Evolutionary conservation across 1,140 invertebrate genomes (phyloP), one percentile per base, ranked within the genome.

Genomic region (Cephus cinctus): DNA sequence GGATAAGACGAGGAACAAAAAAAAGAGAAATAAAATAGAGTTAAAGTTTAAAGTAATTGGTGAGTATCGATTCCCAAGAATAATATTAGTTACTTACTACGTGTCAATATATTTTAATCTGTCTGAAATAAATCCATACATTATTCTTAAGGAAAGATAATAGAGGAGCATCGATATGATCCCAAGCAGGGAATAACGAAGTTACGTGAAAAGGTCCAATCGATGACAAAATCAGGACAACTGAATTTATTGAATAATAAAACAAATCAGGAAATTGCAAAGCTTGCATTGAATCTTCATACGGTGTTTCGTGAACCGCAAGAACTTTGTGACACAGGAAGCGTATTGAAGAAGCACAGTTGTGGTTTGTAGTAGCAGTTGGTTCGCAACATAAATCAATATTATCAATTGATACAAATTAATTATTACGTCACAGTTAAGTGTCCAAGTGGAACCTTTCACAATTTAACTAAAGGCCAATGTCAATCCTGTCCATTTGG

Each of bases 381-480:
- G 19, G 22, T 9, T 31, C 11, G 9, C n/a, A 31, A 50, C 6
- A 47, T 18, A 42, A 41, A 14, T 35, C 18, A 35, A 40, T 19
- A 52, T 38, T 18, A 39, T 16, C 16, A 41, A n/a, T 27, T 35
- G 19, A 45, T 30, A 34, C 21, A 44, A 27, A 18, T 4, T 25
- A 47, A 43, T 11, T 11, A 21, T 23, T 3, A 18, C 19, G 25
- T 41, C 15, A 15, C 53, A 83, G 85, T 86, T 6, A 80, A 80
- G 56, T 88, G 86, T 63, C 83, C 85, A 3, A 63, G 76, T 52
- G 86, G 86, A 15, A 85, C 83, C n/a, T 86, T 82, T 59, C 83
- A 81, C 57, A 82, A 86, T 66, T 64, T 70, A 0, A 73, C 79
- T 2, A 63, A 52, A 9, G 70, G 78, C 38, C 59, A 57, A 12